phyloP scores from a whole-genome alignment of 2,888 invertebrate genomes.

The Xiphydria camelus region DNA sequence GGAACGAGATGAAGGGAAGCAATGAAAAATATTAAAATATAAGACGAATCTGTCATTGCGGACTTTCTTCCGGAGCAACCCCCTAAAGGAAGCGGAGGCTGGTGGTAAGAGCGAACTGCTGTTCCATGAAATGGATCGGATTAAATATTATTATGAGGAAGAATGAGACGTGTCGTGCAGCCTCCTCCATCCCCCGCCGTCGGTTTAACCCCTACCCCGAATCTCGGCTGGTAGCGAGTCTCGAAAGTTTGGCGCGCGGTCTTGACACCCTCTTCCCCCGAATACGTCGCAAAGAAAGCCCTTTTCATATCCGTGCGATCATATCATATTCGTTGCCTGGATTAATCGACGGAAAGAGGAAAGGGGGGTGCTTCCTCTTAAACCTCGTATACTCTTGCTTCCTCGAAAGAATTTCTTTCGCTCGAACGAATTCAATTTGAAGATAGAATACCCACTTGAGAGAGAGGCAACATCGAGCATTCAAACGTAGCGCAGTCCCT shows the following conservation, averaged over 20 bases:
- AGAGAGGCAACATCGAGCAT: too few species aligned
- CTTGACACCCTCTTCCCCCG: constrained; percentile 15
- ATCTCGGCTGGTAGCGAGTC: constrained; percentile 23
- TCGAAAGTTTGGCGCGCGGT: constrained; percentile 44
- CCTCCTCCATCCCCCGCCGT: constrained; percentile 22
- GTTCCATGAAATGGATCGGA: constrained; percentile 55
- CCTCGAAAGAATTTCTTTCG: too few species aligned
- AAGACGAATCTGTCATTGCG: constrained; percentile 23
- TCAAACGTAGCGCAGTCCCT: too few species aligned
- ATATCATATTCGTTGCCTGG: constrained; percentile 36
- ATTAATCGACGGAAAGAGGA: constrained; percentile 37
- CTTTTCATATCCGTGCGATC: constrained; percentile 44
- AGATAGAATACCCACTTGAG: too few species aligned
- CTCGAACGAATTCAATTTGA: too few species aligned
- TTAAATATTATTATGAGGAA: constrained; percentile 57
- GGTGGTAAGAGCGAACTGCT: constrained; percentile 53
- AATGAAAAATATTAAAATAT: constrained; percentile 4
- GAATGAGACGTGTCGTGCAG: constrained; percentile 47
- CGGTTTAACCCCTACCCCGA: constrained; percentile 15
- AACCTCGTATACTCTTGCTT: too few species aligned
- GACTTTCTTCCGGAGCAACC: constrained; percentile 21
- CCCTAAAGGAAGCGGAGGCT: constrained; percentile 28
- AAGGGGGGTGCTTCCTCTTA: too few species aligned
- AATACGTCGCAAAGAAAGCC: constrained; percentile 40
- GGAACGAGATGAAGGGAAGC: neutral